Evolutionary conservation across 2,113 vertebrate species (phyloP).

Genomic region (Prietella phreatophila): DNA sequence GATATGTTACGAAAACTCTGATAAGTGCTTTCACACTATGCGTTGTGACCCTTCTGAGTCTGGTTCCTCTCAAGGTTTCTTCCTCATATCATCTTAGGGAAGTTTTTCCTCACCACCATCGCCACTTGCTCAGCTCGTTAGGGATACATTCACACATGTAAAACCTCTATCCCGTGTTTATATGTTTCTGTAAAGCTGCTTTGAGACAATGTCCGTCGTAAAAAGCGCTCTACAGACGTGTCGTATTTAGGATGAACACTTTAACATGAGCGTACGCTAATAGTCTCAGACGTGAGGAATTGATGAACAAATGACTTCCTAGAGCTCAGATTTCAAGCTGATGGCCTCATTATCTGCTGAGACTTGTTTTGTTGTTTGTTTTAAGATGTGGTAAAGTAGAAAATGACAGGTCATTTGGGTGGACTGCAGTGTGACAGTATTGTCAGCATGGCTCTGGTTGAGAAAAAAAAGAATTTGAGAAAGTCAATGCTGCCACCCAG

Average conservation of each 20-base stretch:
- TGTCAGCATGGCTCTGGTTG: background rate
- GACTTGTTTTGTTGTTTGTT: background rate
- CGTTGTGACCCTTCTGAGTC: too few species aligned
- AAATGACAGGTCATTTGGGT: background rate
- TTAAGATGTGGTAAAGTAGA: background rate
- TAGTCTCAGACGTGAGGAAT: background rate
- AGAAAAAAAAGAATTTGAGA: slow-evolving; percentile 37
- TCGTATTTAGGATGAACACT: background rate
- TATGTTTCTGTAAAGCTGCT: too few species aligned
- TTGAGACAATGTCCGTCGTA: too few species aligned
- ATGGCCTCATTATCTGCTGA: background rate
- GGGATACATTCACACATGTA: too few species aligned
- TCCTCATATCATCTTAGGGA: too few species aligned
- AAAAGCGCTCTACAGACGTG: too few species aligned
- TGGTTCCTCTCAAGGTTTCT: too few species aligned
- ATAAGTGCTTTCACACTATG: too few species aligned
- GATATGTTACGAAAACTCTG: background rate
- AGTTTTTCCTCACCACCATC: too few species aligned
- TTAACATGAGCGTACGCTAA: background rate
- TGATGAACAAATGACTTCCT: background rate
- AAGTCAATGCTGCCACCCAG: slow-evolving; percentile 72
- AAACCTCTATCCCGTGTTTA: too few species aligned
- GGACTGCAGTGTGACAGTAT: background rate
- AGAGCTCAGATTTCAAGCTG: background rate
- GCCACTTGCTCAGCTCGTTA: too few species aligned